Base-by-base conservation (phyloP, 1,140 invertebrate species). In the Trinorchestia longiramus region DNA sequence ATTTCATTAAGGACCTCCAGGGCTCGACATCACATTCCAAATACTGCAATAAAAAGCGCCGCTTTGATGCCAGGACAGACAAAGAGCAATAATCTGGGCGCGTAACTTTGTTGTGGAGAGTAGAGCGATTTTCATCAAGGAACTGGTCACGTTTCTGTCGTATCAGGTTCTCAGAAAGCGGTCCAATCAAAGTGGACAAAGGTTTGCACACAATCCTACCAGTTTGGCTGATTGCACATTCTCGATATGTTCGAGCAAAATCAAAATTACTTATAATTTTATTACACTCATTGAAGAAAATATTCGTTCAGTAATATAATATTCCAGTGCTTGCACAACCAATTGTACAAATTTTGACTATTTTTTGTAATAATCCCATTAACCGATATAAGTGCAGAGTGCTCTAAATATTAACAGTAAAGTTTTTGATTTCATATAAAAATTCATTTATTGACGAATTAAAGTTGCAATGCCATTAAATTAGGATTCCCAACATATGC, bases 81-180 rank as follows among this genome's bases (percentile, higher is more conserved):
- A 77, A 77, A 77, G 62, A 77, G 62, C 62, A 77, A 77, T 77
- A 77, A 77, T 77, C 88, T 42, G 88, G 17, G 41, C 88, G 43
- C 23, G 88, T 41, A 90, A 90, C 88, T 90, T 90, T 43, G 88
- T 90, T 90, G 88, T 43, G 43, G 88, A 43, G 88, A 90, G 43
- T 43, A 41, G 41, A 90, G 28, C 15, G 88, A 90, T 42, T 90
- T 90, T 90, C 88, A 90, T 90, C 88, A 90, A 90, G 88, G 36
- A 43, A 90, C n/a, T 43, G 43, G 88, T 90, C 88, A 90, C 88
- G 88, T 90, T 43, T 90, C 43, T 28, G 88, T 90, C 88, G 88
- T 90, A 90, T 90, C 88, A 43, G 88, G 88, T 90, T 90, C n/a
- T 41, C 88, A 90, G 88, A 90, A 90, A 90, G 88, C 43, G 62